Conservation (phyloP, 2,888 invertebrate genomes). For the Trilocha varians region DNA sequence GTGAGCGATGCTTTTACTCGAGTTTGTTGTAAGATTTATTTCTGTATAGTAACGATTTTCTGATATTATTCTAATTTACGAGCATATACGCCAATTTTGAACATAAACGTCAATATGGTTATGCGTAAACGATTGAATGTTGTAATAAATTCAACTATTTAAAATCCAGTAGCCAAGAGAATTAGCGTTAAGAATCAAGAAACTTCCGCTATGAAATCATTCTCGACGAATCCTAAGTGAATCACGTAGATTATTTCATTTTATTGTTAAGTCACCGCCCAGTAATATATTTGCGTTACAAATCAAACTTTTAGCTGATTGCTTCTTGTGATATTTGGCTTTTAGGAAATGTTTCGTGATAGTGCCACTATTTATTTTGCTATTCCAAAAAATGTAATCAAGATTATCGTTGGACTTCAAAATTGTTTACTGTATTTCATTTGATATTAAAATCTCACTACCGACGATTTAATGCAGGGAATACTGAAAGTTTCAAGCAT, state of each 20-base stretch:
- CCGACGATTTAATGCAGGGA: too few species aligned
- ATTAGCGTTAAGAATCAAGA: constrained; percentile 25
- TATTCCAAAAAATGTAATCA: too few species aligned
- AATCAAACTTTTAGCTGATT: constrained; percentile 2
- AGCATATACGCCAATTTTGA: constrained; percentile 16
- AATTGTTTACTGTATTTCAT: too few species aligned
- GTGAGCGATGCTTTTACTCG: too few species aligned
- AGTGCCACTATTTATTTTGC: too few species aligned
- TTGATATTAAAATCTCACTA: too few species aligned
- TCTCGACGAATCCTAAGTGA: constrained; percentile 22
- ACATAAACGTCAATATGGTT: constrained; percentile 9
- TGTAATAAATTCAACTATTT: background rate
- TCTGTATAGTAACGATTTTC: too few species aligned
- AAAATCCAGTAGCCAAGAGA: constrained; percentile 21
- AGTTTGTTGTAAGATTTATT: too few species aligned
- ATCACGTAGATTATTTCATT: constrained; percentile 25
- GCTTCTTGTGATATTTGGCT: too few species aligned
- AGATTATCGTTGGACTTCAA: too few species aligned
- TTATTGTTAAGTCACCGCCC: constrained; percentile 25
- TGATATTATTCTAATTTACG: constrained; percentile 32
- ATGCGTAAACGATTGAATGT: background rate
- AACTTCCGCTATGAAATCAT: constrained; percentile 34
- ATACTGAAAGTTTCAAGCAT: too few species aligned
- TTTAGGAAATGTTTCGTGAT: too few species aligned
- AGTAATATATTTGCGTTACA: constrained; percentile 19